Conservation (phyloP, 2,888 invertebrate species). For the Acrobeloides nanus region DNA sequence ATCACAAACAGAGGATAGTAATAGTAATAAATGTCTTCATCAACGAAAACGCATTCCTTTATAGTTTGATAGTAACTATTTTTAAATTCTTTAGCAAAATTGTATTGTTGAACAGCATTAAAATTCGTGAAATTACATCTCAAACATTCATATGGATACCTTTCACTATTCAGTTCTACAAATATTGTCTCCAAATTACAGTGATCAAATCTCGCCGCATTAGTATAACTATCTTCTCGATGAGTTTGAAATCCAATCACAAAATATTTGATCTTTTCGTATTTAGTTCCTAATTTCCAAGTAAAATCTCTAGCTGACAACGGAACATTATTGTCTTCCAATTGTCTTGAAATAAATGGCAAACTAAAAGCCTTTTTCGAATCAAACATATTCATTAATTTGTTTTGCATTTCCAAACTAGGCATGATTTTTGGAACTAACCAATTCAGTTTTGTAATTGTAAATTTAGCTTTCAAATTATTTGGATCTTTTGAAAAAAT, state of each 20-base stretch:
- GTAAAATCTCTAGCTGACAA: conserved; percentile 35
- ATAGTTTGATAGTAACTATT: conserved; percentile 29
- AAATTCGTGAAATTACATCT: conserved; percentile 34
- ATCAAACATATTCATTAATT: conserved; percentile 27
- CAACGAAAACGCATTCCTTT: conserved; percentile 31
- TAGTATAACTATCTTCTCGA: conserved; percentile 32
- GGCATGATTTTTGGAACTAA: conserved; percentile 37
- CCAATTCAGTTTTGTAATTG: conserved; percentile 35
- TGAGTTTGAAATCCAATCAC: conserved; percentile 25
- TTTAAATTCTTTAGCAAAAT: conserved; percentile 34
- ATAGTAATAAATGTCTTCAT: conserved; percentile 29
- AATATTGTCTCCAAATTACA: conserved; percentile 35
- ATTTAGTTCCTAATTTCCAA: conserved; percentile 37
- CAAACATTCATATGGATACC: conserved; percentile 36
- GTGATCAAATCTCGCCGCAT: conserved; percentile 33
- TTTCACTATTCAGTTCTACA: conserved; percentile 31
- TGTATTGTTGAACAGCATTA: conserved; percentile 34
- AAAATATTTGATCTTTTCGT: conserved; percentile 36
- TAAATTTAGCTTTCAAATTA: conserved; percentile 26
- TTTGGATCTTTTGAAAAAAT: conserved; percentile 24
- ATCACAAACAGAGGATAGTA: conserved; percentile 30
- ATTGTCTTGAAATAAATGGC: conserved; percentile 33
- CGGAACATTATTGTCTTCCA: conserved; percentile 37
- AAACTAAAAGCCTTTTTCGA: conserved; percentile 27
- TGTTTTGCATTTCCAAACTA: conserved; percentile 33